Conservation (phyloP, 2,113 vertebrate genomes). For the Rhodinocichla rosea region DNA sequence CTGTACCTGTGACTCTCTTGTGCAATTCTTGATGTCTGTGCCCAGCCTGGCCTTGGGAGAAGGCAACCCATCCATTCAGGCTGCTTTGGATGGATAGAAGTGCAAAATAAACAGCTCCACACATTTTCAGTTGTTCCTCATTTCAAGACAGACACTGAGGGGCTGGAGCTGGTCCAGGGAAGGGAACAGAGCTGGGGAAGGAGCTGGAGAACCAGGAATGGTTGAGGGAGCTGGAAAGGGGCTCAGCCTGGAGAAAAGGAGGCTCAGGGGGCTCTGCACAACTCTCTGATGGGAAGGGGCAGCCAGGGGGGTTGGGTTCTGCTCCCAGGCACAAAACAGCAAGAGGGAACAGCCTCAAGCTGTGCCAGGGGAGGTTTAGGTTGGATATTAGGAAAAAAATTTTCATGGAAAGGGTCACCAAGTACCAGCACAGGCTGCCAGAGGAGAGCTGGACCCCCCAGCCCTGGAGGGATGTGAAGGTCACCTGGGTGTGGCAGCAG, state of each 20-base stretch:
- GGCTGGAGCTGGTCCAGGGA: rapidly evolving
- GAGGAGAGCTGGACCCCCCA: not conserved
- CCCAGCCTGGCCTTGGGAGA: not conserved
- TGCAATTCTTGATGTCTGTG: not conserved
- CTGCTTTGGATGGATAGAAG: not conserved
- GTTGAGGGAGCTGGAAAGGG: not conserved
- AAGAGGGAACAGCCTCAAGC: rapidly evolving
- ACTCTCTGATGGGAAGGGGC: not conserved
- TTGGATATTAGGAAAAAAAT: too few relatives aligned
- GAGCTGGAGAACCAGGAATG: rapidly evolving
- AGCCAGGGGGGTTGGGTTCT: rapidly evolving
- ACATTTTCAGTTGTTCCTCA: not conserved
- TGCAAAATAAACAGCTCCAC: not conserved
- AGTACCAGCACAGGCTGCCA: not conserved
- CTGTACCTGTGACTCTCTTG: not conserved
- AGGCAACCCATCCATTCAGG: not conserved
- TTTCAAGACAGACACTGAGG: not conserved
- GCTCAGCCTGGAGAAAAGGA: not conserved
- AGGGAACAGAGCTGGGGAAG: rapidly evolving
- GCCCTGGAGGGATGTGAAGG: not conserved
- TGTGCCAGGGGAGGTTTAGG: not conserved
- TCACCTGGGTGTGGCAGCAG: too few relatives aligned
- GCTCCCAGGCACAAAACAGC: not conserved
- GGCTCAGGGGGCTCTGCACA: not conserved
- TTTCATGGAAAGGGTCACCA: not conserved